Evolutionary conservation across 2,888 invertebrate species (phyloP), one percentile per base, ranked within the genome.

Genomic region (Rhagium mordax): DNA sequence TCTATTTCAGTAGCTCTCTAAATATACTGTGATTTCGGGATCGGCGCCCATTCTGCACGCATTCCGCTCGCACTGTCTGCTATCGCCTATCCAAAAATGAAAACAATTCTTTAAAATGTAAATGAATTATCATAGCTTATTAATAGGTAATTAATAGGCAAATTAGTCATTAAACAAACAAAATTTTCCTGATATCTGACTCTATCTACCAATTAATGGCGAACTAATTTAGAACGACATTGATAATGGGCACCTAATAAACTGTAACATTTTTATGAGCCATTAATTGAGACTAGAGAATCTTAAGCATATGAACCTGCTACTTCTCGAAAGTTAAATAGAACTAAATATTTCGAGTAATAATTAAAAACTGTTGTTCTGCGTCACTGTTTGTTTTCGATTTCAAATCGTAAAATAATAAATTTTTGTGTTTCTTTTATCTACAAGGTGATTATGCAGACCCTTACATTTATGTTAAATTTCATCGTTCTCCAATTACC

Each of bases 1-100:
- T 76, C 80, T 82, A 84, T 83, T 82, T 82, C 78, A 77, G 81
- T 74, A 73, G 77, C 71, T 57, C 57, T 57, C 57, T 18, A 68
- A 65, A 68, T 65, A 65, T 53, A 71, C 29, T 33, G 49, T 68
- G 75, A 65, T 70, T 77, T 71, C 71, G 75, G 75, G 79, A 80
- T 76, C 76, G 78, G 74, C 77, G 78, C 78, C 76, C 73, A 75
- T 78, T 72, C 74, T 80, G 80, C 78, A 80, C 24, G 48, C 20
- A 65, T 65, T 65, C 65, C 53, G 13, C 53, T 33, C 65, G 53
- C 33, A 65, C 8, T 21, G 65, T 33, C 53, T 41, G 29, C 18
- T 15, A 49, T 49, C 16, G 10, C 51, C 49, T 65, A 10, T 27
- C 24, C 20, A 13, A 18, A 15, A 65, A 51, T 53, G 18, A 53